These are phyloP conservation scores for Halictus rubicundus DNA, from an alignment of 1,140 invertebrate genomes.

Conservation along the genomic window DNA sequence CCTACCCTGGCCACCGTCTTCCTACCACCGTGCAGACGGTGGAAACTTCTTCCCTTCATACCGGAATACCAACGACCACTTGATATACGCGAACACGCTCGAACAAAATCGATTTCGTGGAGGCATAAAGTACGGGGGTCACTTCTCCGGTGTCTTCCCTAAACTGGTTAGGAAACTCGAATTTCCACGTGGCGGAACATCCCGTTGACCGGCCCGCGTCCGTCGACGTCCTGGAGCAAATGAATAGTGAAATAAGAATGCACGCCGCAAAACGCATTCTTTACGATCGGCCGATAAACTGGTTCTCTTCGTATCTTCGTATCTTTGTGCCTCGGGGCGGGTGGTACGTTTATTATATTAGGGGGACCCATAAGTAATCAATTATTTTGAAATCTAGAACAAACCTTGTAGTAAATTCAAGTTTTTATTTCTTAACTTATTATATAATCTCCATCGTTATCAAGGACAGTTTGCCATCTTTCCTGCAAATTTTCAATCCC, in stretches of 20 bases:
- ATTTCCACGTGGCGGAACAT: conserved; percentile 35
- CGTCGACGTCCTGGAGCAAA: background rate
- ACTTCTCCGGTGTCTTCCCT: background rate
- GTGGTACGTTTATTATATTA: too few relatives aligned
- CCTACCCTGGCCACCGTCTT: background rate
- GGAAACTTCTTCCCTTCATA: conserved; percentile 41
- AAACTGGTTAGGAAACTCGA: background rate
- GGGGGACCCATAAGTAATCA: too few relatives aligned
- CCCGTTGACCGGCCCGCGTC: conserved; percentile 19
- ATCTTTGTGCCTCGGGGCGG: too few relatives aligned
- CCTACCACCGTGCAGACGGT: background rate
- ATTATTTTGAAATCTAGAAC: too few relatives aligned
- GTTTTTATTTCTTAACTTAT: too few relatives aligned
- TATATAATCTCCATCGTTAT: too few relatives aligned
- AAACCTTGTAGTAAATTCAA: too few relatives aligned
- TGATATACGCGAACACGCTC: conserved; percentile 40
- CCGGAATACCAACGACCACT: conserved; percentile 53
- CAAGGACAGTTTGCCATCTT: too few relatives aligned
- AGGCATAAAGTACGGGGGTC: conserved; percentile 45
- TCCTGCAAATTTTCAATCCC: too few relatives aligned
- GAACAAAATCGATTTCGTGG: conserved; percentile 50
- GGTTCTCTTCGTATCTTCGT: too few relatives aligned
- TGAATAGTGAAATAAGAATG: too few relatives aligned
- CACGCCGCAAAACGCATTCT: too few relatives aligned
- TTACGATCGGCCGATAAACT: background rate